Base-by-base conservation (phyloP, 2,888 invertebrate species). In the Biston stratarius region DNA sequence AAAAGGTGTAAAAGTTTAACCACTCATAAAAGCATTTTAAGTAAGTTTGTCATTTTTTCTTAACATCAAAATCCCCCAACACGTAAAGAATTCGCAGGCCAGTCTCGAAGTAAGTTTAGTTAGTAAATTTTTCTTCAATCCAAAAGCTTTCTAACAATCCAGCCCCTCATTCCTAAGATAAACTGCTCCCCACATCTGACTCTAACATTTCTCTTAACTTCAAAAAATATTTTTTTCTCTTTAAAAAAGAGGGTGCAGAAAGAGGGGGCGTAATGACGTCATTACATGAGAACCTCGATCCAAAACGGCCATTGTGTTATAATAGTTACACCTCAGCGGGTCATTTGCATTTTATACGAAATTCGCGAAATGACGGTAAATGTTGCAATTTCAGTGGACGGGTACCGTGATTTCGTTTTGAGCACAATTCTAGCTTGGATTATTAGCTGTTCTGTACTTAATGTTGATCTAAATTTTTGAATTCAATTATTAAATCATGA, bases 251-350 rank as follows among this genome's bases (percentile, higher is more conserved):
- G 57, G 63, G 55, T 67, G 64, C 69, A 63, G 69, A 69, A 64
- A 67, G 61, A 65, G 62, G 64, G 70, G 64, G 62, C 69, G 60
- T 72, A 74, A 74, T 74, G 74, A 70, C 74, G 71, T 74, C 76
- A 80, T 82, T 83, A 80, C 74, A 70, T 69, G 71, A 76, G 75
- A 75, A 75, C 77, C 77, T 74, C 78, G 79, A 81, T 79, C 78
- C 74, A 73, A 74, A 84, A 83, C 73, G 77, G 73, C 77, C 75
- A 79, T 84, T 84, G 76, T 82, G 74, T 75, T 67, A 73, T 78
- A 85, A 84, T 82, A 78, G 77, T 77, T 78, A 77, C 80, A 84
- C 79, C 78, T 78, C 69, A 59, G 67, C 49, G 64, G 63, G 58
- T 64, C 77, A 84, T 84, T 83, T 78, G 75, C 79, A 84, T 84